These are phyloP conservation scores for Mustela lutreola DNA, from an alignment of 2,113 vertebrate genomes.

Conservation along the genomic window DNA sequence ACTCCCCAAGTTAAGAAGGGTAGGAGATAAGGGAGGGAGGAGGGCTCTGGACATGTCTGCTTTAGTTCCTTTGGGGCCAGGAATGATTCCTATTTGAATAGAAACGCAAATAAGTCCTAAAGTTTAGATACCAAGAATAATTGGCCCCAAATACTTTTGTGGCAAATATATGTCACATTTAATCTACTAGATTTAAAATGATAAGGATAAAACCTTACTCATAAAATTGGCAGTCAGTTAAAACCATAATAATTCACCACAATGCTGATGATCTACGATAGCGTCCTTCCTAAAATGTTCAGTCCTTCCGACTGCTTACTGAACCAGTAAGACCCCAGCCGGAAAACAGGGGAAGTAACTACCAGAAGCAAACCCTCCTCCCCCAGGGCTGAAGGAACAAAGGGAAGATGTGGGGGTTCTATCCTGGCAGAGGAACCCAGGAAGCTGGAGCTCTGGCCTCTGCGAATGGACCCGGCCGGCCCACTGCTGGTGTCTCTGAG, in stretches of 20 bases:
- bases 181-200: not conserved
- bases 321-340: not conserved
- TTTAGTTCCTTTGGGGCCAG: not conserved
- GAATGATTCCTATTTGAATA: conserved; percentile 5
- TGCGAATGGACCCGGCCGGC: not conserved
- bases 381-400: not conserved
- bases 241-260: not conserved
- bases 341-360: not conserved
- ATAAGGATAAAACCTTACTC: not conserved
- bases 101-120: not conserved
- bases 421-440: too few relatives aligned
- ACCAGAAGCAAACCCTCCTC: not conserved
- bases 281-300: not conserved
- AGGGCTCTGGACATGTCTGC: not conserved
- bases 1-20: not conserved
- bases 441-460: not conserved
- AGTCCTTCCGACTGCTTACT: not conserved
- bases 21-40: not conserved
- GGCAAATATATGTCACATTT: not conserved
- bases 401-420: not conserved
- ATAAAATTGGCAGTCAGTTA: not conserved
- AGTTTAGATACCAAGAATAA: not conserved
- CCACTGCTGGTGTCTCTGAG: not conserved
- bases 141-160: not conserved
- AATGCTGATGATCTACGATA: not conserved